phyloP scores from a whole-genome alignment of 2,113 vertebrate species.

The Neolamprologus longior region DNA sequence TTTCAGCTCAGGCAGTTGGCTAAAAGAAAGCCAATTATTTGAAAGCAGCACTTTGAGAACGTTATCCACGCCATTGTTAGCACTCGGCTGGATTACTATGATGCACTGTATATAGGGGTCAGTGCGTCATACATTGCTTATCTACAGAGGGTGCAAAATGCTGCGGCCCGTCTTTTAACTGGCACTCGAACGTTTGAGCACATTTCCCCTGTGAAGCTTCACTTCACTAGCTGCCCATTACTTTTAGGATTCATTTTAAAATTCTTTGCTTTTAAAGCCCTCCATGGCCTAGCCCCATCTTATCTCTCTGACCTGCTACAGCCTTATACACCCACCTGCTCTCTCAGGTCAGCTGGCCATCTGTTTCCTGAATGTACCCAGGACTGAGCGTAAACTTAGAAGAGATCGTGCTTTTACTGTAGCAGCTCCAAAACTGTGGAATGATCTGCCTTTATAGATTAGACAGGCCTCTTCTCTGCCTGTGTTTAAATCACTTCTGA shows the following conservation, averaged over 20 bases:
- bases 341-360: background rate
- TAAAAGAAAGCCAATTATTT: background rate
- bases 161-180: background rate
- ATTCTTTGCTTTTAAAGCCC: background rate
- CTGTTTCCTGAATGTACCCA: background rate
- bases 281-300: background rate
- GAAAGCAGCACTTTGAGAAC: background rate
- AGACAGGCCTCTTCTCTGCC: background rate
- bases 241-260: background rate
- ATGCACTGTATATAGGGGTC: background rate
- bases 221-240: background rate
- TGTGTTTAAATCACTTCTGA: background rate
- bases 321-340: background rate
- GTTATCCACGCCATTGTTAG: background rate
- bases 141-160: background rate
- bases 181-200: background rate
- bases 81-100: background rate
- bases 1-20: background rate
- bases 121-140: background rate
- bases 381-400: background rate
- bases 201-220: background rate
- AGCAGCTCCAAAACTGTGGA: background rate
- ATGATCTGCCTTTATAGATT: background rate
- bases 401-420: background rate
- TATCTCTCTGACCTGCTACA: background rate